These are phyloP conservation scores for Procavia capensis DNA, from an alignment of 2,113 vertebrate genomes.

Conservation along the genomic window DNA sequence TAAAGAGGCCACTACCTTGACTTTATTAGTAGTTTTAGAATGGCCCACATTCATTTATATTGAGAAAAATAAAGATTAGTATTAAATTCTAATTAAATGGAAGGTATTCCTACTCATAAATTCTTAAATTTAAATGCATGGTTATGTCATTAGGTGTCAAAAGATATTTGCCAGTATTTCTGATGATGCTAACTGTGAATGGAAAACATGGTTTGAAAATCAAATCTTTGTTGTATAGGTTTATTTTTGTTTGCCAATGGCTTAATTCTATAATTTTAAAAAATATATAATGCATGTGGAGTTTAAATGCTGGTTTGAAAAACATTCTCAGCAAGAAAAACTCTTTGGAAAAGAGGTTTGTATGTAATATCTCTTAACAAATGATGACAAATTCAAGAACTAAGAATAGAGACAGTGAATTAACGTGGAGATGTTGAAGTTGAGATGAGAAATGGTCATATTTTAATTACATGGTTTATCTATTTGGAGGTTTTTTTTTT, in stretches of 20 bases:
- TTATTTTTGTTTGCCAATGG: neutral
- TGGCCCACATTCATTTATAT: neutral
- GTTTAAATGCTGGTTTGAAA: neutral
- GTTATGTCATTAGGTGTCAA: neutral
- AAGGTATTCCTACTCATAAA: neutral
- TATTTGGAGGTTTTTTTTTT: slow-evolving; percentile 20
- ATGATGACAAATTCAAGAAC: neutral
- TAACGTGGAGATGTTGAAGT: slow-evolving; percentile 80
- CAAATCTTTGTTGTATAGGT: neutral
- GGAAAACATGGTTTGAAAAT: neutral
- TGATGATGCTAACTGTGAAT: neutral
- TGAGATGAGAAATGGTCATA: neutral
- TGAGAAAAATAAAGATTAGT: neutral
- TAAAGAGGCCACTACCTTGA: neutral
- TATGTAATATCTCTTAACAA: neutral
- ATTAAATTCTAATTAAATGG: neutral
- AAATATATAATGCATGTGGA: neutral
- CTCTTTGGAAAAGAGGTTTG: neutral
- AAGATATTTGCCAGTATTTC: neutral
- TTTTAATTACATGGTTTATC: neutral
- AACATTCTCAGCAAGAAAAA: neutral
- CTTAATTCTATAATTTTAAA: slow-evolving; percentile 36
- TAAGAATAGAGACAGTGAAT: neutral
- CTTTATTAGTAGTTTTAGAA: slow-evolving; percentile 36
- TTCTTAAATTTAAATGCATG: neutral